Base-by-base conservation (phyloP, 2,797 vertebrate genomes). In the Crossoptilon crossoptilon region DNA sequence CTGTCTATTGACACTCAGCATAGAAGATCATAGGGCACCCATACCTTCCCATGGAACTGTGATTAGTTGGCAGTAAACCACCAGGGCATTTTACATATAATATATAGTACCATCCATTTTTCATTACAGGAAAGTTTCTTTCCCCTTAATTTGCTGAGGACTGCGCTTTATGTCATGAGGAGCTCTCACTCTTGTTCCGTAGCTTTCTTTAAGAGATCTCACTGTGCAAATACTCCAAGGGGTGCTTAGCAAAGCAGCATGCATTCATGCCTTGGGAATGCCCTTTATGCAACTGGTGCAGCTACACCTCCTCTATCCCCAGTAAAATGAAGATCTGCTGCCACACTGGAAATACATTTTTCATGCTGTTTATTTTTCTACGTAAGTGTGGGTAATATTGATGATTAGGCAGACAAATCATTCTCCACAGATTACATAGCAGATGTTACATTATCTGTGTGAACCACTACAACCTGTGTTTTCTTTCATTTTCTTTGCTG, bases 401-500 rank as follows among this genome's bases (percentile, higher is more conserved):
- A 39, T 82, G 80, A 88, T 71, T 68, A 93, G 49, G 58, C 62
- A 94, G 80, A 68, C 53, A 85, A 93, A 93, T 87, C 41, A 58
- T 82, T 80, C 94, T 77, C 68, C 31, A 11, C 75, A 71, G 62
- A 79, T 87, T 90, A 53, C 39, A 22, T 26, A 90, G 44, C 53
- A 91, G 81, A 53, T 56, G 58, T 91, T 88, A 74, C 49, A 74
- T 53, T 79, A 90, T 76, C 56, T 41, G 27, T 53, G 58, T 49
- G 77, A 94, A 73, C 48, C 37, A 53, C 18, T 79, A 74, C 62
- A 82, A 49, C 17, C 58, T n/a, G 18, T 67, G 46, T 53, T 87
- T 91, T 64, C 74, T 91, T 90, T 96, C 77, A 84, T 91, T 64
- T 68, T 86, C 29, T 91, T 88, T 21, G 8, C 44, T 56, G 77